Percentiles rank a stretch among this genome's conserved stretches.
These are phyloP conservation scores for Neomorphus geoffroyi DNA, from an alignment of 2,797 vertebrate genomes.

Conservation along the genomic window DNA sequence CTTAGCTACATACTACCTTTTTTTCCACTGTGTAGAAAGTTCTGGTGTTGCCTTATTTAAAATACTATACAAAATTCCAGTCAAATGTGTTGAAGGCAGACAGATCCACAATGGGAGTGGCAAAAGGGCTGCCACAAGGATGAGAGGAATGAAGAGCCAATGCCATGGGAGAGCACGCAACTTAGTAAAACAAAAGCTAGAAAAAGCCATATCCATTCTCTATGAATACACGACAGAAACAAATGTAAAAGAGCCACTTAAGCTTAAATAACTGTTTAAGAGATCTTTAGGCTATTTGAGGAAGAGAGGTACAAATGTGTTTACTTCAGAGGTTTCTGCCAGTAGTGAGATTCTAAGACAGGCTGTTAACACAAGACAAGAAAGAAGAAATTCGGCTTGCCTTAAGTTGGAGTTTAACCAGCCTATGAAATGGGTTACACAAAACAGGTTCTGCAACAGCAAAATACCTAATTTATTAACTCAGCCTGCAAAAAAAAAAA, in stretches of 20 bases:
- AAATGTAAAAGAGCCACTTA: not conserved
- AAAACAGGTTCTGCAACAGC: not conserved
- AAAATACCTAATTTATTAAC: not conserved
- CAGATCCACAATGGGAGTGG: not conserved
- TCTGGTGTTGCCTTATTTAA: not conserved
- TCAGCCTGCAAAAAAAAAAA: not conserved
- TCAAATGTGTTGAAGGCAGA: not conserved
- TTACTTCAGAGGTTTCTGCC: not conserved
- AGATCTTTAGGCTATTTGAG: not conserved
- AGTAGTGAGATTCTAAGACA: not conserved
- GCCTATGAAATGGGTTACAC: not conserved
- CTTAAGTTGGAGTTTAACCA: not conserved
- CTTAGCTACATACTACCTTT: rapidly evolving
- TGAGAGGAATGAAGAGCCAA: not conserved
- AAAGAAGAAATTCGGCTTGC: not conserved
- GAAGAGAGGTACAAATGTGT: not conserved
- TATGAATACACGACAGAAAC: not conserved
- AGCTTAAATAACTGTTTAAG: not conserved
- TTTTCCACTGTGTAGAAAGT: not conserved
- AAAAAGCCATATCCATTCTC: not conserved
- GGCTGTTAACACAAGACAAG: not conserved
- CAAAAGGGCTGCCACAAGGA: not conserved
- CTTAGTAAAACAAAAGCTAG: not conserved
- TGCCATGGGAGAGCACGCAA: not conserved
- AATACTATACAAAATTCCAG: not conserved